These are phyloP conservation scores for Bradypodion ventrale DNA, from an alignment of 2,797 vertebrate genomes.

Conservation along the genomic window DNA sequence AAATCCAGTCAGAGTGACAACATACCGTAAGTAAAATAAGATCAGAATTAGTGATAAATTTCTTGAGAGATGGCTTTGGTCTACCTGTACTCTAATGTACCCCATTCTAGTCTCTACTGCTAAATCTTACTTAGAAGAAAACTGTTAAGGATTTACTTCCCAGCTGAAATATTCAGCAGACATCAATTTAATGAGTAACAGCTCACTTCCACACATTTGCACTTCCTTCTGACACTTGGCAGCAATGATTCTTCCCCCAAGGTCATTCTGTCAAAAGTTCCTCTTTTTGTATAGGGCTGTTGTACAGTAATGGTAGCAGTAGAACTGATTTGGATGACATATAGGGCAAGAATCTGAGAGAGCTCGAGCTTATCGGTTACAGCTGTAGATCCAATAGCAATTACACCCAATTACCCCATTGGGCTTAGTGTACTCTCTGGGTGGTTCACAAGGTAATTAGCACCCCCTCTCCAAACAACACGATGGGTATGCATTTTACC, in stretches of 20 bases:
- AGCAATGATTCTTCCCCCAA: not conserved
- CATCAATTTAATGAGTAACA: not conserved
- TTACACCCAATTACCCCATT: no score
- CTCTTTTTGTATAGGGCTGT: no score
- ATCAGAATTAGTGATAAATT: not conserved
- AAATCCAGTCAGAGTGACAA: no score
- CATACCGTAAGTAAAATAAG: not conserved
- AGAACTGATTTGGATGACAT: no score
- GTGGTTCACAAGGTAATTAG: no score
- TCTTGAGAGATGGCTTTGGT: not conserved
- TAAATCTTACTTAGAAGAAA: not conserved
- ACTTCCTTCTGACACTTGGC: not conserved
- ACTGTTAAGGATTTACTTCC: not conserved
- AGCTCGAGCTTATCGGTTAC: no score
- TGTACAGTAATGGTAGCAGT: no score
- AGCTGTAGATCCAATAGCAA: no score
- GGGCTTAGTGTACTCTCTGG: no score
- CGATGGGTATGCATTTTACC: no score
- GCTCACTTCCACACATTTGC: not conserved
- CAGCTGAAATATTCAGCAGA: not conserved
- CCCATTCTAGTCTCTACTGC: not conserved
- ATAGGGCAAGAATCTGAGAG: no score
- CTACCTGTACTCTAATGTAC: not conserved
- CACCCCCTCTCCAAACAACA: no score
- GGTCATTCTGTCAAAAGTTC: not conserved